A percentile compares a stretch with the other conserved stretches of the same genome.
Conservation (phyloP, 2,113 vertebrate species). For the Phaethornis superciliosus region DNA sequence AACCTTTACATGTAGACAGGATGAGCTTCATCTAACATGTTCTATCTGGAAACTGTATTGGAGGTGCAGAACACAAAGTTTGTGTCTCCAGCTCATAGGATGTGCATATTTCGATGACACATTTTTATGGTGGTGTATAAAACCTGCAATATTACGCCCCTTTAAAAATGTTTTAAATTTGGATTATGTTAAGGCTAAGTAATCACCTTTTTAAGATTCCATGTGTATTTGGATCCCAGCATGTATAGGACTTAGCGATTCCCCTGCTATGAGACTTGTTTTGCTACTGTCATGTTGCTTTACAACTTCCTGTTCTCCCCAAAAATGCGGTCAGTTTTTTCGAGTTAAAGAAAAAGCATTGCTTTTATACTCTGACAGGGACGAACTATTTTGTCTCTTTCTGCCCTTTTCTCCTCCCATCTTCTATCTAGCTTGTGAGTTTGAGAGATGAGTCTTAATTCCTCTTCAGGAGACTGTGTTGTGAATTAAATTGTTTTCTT, state of each 20-base stretch:
- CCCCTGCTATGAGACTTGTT: neutral
- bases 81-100: neutral
- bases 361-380: neutral
- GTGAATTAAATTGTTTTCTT: neutral
- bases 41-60: neutral
- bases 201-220: neutral
- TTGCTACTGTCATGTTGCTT: neutral
- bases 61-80: neutral
- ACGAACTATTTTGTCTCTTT: neutral
- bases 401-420: neutral
- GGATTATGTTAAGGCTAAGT: neutral
- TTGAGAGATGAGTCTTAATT: neutral
- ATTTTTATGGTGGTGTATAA: neutral
- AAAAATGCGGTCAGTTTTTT: neutral
- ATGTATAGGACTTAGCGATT: neutral
- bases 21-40: neutral
- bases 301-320: neutral
- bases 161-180: neutral
- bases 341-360: neutral
- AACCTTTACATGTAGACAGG: neutral
- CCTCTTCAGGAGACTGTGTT: neutral
- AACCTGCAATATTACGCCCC: neutral
- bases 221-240: neutral
- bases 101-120: fast-evolving
- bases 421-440: neutral